Base-by-base conservation (phyloP, 1,140 invertebrate species). In the Trinorchestia longiramus region DNA sequence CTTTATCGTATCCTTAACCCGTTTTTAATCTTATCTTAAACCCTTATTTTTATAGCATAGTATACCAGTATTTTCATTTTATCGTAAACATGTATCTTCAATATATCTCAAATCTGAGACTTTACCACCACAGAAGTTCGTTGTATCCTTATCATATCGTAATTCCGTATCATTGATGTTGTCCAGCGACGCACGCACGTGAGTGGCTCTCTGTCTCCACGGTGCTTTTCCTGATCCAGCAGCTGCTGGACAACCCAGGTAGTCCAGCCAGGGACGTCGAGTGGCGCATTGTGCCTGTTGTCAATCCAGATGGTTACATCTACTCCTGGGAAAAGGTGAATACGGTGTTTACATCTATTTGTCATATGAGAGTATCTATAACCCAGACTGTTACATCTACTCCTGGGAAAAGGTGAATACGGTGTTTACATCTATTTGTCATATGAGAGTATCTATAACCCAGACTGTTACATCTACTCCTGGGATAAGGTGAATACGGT, bases 121-220 rank as follows among this genome's bases (percentile, higher is more conserved):
- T 40, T 77, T 17, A 77, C 17, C 87, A 87, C 87, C 8, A 15
- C 36, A 40, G 8, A 6, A 87, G 40, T 8, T n/a, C 8, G 87
- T 87, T 6, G 4, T 15, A 36, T 4, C 40, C 8, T 87, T 87
- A n/a, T 41, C 87, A 36, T 87, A 87, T n/a, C 8, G 36, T 87
- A 40, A 53, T 8, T 19, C 47, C 19, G 19, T 53, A 53, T 19
- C 19, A 15, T 28, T 77, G 36, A 23, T 36, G 62, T 90, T 90
- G n/a, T n/a, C 4, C 77, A 96, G 95, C 43, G 28, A 92, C 95
- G 62, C 95, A 96, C 43, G 95, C 95, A 17, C 62, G 95, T 36
- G 95, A 96, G n/a, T 96, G 95, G 95, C n/a, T 96, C 15, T 91
- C 87, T 6, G 53, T 96, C 36, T 96, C 95, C 17, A 57, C 95